These are phyloP conservation scores for Genyomyrus donnyi DNA, from an alignment of 2,113 vertebrate genomes.

Conservation along the genomic window DNA sequence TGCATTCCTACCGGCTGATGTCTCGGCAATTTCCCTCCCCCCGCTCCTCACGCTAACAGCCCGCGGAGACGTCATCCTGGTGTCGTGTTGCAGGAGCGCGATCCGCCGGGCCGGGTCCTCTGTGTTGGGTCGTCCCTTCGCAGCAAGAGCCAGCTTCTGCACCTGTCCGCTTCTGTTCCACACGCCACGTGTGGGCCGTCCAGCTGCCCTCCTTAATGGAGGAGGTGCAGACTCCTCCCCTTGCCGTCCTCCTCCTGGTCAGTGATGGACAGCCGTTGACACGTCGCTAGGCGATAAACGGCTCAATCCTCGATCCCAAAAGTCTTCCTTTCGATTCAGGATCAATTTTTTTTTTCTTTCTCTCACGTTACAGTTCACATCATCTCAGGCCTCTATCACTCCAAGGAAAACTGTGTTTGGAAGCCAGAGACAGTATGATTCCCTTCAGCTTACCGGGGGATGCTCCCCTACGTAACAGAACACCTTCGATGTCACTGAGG, in stretches of 20 bases:
- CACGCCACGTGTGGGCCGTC: neutral
- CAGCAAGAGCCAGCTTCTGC: constrained; percentile 48
- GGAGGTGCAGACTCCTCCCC: neutral
- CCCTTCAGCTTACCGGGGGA: neutral
- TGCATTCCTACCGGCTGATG: constrained; percentile 46
- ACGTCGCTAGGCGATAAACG: neutral
- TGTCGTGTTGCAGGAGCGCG: constrained; percentile 46
- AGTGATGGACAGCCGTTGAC: neutral
- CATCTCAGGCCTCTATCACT: neutral
- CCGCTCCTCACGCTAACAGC: constrained; percentile 36
- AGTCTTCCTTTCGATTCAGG: neutral
- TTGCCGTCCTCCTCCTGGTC: neutral
- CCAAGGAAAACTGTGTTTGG: neutral
- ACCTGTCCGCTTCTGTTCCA: constrained; percentile 53
- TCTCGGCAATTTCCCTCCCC: constrained; percentile 51
- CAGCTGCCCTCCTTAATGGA: neutral
- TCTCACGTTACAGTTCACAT: neutral
- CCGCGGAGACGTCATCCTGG: constrained; percentile 41
- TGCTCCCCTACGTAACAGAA: constrained; percentile 52
- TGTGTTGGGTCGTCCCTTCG: constrained; percentile 43
- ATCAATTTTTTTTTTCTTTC: neutral
- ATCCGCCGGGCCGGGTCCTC: constrained; percentile 10
- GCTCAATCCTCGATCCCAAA: neutral
- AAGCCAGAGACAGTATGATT: neutral
- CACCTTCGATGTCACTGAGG: constrained; percentile 53